Evolutionary conservation across 2,888 invertebrate species (phyloP).

Genomic region (Alloscopus bannaensis): DNA sequence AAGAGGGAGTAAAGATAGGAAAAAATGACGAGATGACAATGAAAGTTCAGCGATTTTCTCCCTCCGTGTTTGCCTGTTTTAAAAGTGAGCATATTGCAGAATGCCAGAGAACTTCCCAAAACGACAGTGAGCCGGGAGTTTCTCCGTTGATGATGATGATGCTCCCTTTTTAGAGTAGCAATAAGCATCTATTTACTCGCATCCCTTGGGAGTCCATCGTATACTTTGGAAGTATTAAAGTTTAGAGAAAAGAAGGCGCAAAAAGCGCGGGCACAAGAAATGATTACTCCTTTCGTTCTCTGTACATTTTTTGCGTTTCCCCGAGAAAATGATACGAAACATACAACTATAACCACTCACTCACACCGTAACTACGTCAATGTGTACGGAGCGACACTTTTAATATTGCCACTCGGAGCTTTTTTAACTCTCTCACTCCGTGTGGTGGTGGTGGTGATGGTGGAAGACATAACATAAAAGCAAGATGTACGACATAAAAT

Average conservation of each 20-base stretch:
- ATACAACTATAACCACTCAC: too few species aligned
- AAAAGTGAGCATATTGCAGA: too few species aligned
- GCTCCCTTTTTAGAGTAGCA: constrained; percentile 34
- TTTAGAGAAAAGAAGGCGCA: not conserved
- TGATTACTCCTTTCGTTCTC: not conserved
- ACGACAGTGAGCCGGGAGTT: too few species aligned
- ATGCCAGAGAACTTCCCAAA: too few species aligned
- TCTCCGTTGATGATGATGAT: constrained; percentile 13
- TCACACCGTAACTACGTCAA: too few species aligned
- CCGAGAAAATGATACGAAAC: too few species aligned
- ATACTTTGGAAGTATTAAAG: constrained; percentile 20
- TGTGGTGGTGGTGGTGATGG: not conserved
- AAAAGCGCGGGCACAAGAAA: constrained; percentile 10
- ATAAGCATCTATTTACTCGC: constrained; percentile 52
- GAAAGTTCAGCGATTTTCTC: not conserved
- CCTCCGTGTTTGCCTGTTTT: not conserved
- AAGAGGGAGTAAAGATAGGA: not conserved
- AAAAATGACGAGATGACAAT: too few species aligned
- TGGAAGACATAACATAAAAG: constrained; percentile 51
- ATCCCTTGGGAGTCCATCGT: constrained; percentile 17
- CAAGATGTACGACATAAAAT: constrained; percentile 60
- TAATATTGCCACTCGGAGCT: not conserved
- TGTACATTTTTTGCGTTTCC: constrained; percentile 2
- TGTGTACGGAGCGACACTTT: constrained; percentile 20
- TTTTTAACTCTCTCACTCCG: not conserved